Evolutionary conservation across 2,888 invertebrate genomes (phyloP).

Genomic region (Polylopha cassiicola): DNA sequence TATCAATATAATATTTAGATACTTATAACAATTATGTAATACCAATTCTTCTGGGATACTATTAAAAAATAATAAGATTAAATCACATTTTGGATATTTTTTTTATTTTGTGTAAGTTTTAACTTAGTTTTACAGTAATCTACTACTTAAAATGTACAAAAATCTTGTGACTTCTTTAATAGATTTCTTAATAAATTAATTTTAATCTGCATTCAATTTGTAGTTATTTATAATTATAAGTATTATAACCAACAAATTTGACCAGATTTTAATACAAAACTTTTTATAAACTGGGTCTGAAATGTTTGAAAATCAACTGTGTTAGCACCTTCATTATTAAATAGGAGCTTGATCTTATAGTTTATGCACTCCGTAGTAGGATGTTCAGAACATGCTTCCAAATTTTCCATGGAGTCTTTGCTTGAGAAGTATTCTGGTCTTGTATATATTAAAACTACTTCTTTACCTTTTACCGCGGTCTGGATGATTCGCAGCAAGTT

Average conservation of each 20-base stretch:
- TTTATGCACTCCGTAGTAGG: slow-evolving; percentile 45
- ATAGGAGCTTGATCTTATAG: slow-evolving; percentile 52
- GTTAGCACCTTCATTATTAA: slow-evolving; percentile 26
- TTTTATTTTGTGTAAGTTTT: too few relatives aligned
- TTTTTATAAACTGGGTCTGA: slow-evolving; percentile 29
- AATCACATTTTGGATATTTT: too few relatives aligned
- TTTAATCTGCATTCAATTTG: too few relatives aligned
- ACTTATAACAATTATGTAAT: too few relatives aligned
- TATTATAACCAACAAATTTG: slow-evolving; percentile 29
- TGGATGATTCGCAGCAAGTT: slow-evolving; percentile 57
- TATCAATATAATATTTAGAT: too few relatives aligned
- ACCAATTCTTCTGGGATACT: too few relatives aligned
- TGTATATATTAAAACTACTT: slow-evolving; percentile 70
- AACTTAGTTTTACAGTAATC: too few relatives aligned
- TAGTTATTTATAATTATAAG: too few relatives aligned
- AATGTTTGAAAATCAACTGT: slow-evolving; percentile 34
- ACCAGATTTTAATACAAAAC: slow-evolving; percentile 33
- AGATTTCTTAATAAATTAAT: too few relatives aligned
- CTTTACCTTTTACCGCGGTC: slow-evolving; percentile 65
- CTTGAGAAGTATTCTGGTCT: slow-evolving; percentile 71
- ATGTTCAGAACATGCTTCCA: slow-evolving; percentile 37
- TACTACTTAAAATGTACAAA: too few relatives aligned
- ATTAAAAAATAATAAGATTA: too few relatives aligned
- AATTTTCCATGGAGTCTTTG: slow-evolving; percentile 43
- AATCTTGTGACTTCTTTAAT: too few relatives aligned